These are phyloP conservation scores for Limnephilus rhombicus DNA, from an alignment of 2,888 invertebrate genomes.

Conservation along the genomic window DNA sequence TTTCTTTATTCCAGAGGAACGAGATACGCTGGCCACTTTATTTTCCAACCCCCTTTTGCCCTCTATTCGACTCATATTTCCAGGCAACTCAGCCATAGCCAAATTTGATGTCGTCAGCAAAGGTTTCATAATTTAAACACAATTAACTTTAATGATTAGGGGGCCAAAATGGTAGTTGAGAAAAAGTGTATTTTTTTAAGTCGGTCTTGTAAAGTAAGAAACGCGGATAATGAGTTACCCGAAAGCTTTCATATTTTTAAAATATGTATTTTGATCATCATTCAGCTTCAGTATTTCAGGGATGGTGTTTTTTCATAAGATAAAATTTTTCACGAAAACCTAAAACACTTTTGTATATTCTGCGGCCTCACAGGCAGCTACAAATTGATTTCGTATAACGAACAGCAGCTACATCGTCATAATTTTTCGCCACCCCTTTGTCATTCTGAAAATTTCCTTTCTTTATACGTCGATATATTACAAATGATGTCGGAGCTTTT, in stretches of 20 bases:
- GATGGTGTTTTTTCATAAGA: not conserved
- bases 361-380: not conserved
- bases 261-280: not conserved
- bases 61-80: not conserved
- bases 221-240: not conserved
- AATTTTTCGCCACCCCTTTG: constrained; percentile 57
- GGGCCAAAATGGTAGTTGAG: not conserved
- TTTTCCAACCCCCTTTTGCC: not conserved
- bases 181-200: not conserved
- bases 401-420: constrained; percentile 55
- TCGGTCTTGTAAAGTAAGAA: not conserved
- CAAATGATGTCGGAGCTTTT: constrained; percentile 63
- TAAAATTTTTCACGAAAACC: not conserved
- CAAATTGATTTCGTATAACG: constrained; percentile 55
- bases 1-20: not conserved
- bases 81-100: not conserved
- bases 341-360: not conserved
- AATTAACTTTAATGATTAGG: not conserved
- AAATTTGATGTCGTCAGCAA: not conserved
- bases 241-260: not conserved
- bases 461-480: constrained; percentile 63
- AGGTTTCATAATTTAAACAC: constrained; percentile 1
- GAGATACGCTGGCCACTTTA: not conserved
- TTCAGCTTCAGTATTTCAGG: not conserved
- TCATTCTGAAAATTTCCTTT: constrained; percentile 61